A percentile compares a stretch with the other conserved stretches of the same genome.
Conservation (phyloP, 2,888 invertebrate species). For the Doris montereyensis region DNA sequence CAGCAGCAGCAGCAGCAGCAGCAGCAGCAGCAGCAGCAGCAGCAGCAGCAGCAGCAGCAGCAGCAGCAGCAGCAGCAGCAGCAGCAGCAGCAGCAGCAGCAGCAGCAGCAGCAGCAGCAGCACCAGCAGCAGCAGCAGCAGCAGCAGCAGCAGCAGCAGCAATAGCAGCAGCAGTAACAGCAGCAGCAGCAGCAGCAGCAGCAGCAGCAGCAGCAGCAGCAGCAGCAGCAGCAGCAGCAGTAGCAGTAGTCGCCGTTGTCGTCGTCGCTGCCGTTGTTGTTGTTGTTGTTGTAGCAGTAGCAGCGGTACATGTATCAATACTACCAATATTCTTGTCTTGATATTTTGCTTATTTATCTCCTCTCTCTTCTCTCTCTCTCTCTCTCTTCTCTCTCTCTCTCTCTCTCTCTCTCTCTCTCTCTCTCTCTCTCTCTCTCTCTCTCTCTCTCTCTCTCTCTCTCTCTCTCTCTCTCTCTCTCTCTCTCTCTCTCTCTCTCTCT, state of each 20-base stretch:
- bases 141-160: slow-evolving; percentile 30
- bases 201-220: not conserved
- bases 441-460: slow-evolving; percentile 5
- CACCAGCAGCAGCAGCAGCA: slow-evolving; percentile 4
- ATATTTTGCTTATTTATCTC: too few relatives aligned
- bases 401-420: not conserved
- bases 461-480: slow-evolving; percentile 23
- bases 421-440: slow-evolving; percentile 9
- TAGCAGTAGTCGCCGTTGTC: too few relatives aligned
- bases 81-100: slow-evolving; percentile 27
- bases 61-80: slow-evolving; percentile 28
- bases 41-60: slow-evolving; percentile 16
- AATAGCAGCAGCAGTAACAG: slow-evolving; percentile 31
- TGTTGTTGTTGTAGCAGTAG: too few relatives aligned
- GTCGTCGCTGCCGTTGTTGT: too few relatives aligned
- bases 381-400: not conserved
- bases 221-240: too few relatives aligned
- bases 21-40: slow-evolving; percentile 18
- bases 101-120: slow-evolving; percentile 18
- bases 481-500: slow-evolving; percentile 18
- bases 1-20: slow-evolving; percentile 1
- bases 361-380: not conserved
- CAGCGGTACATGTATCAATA: too few relatives aligned
- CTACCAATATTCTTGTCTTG: too few relatives aligned
- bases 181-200: too few relatives aligned